phyloP scores from a whole-genome alignment of 2,888 invertebrate genomes.

The Bombyx huttoni region DNA sequence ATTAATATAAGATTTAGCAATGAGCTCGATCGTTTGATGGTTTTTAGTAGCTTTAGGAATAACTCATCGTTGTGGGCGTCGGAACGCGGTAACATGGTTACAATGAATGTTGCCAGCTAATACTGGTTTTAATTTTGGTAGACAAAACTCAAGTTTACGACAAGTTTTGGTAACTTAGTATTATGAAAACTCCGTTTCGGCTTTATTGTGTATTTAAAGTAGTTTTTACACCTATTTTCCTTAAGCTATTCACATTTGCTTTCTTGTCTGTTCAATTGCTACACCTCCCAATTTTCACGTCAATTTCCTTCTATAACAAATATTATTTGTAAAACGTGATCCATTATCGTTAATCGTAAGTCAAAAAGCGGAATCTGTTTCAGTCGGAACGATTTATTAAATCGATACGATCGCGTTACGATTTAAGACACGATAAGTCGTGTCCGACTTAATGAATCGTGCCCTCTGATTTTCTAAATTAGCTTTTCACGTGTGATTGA shows the following conservation, averaged over 20 bases:
- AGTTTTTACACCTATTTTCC: too few species aligned
- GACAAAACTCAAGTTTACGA: not conserved
- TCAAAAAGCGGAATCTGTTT: too few species aligned
- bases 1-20: too few species aligned
- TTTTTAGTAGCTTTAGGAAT: too few species aligned
- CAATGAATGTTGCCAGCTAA: not conserved
- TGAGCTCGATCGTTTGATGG: too few species aligned
- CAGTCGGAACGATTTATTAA: too few species aligned
- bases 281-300: not conserved
- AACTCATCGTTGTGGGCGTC: too few species aligned
- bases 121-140: not conserved
- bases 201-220: not conserved
- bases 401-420: too few species aligned
- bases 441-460: too few species aligned
- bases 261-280: not conserved
- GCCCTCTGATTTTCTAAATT: not conserved
- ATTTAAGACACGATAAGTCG: too few species aligned
- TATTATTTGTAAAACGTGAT: constrained; percentile 1
- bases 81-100: not conserved
- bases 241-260: too few species aligned
- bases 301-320: not conserved
- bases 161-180: not conserved
- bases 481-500: constrained; percentile 13
- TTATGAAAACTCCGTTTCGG: not conserved
- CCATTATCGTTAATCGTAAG: too few species aligned